These are phyloP conservation scores for Sterrhoptilus dennistouni DNA, from an alignment of 2,113 vertebrate species.

Conservation along the genomic window DNA sequence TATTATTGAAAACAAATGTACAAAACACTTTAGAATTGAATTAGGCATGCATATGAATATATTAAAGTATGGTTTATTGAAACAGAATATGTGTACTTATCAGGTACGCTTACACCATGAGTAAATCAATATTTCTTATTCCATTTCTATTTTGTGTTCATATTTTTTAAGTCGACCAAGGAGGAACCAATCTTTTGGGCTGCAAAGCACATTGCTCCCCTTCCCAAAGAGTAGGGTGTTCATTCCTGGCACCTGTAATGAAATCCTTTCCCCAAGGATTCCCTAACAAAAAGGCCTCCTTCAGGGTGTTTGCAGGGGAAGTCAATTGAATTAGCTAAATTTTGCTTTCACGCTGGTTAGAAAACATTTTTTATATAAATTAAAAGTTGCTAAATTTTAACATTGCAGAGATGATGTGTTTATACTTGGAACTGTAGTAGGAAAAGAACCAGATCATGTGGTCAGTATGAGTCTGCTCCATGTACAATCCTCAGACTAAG, in stretches of 20 bases:
- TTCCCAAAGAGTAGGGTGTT: neutral
- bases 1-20: slow-evolving; percentile 33
- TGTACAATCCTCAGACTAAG: neutral
- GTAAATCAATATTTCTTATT: neutral
- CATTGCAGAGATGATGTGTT: neutral
- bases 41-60: neutral
- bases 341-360: neutral
- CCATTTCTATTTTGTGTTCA: neutral
- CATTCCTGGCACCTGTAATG: neutral
- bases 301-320: neutral
- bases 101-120: neutral
- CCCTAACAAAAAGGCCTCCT: neutral
- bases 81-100: neutral
- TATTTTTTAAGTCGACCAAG: neutral
- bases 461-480: neutral
- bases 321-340: neutral
- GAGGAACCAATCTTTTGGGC: neutral
- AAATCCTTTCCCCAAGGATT: neutral
- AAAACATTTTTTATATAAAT: neutral
- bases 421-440: neutral
- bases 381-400: neutral
- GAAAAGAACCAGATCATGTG: neutral
- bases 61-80: neutral
- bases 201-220: neutral
- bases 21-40: neutral